phyloP scores from a whole-genome alignment of 2,113 vertebrate genomes.

The Microcebus ravelobensis region DNA sequence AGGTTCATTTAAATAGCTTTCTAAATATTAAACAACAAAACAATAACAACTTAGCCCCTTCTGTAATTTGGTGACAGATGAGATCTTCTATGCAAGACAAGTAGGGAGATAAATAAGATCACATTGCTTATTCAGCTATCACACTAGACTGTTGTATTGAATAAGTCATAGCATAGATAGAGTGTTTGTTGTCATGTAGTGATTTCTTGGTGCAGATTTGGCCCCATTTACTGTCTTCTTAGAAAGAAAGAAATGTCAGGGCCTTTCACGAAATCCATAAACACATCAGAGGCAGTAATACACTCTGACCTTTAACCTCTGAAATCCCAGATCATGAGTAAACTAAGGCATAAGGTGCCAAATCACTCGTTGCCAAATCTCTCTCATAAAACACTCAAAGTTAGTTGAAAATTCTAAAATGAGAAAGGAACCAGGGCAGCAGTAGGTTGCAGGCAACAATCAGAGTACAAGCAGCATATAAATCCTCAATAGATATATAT shows the following conservation, averaged over 20 bases:
- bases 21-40: slow-evolving; percentile 31
- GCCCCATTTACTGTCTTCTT: background rate
- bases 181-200: background rate
- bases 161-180: background rate
- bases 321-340: slow-evolving; percentile 29
- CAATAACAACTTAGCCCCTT: background rate
- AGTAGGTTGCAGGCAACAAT: background rate
- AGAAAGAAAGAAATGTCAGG: slow-evolving; percentile 11
- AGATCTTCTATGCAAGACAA: slow-evolving; percentile 22
- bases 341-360: slow-evolving; percentile 41
- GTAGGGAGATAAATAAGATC: background rate
- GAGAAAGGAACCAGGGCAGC: slow-evolving; percentile 16
- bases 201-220: slow-evolving; percentile 14
- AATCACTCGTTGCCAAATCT: slow-evolving; percentile 29
- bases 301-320: slow-evolving; percentile 44
- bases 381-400: slow-evolving; percentile 41
- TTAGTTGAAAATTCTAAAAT: slow-evolving; percentile 41
- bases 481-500: background rate
- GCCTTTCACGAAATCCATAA: slow-evolving; percentile 51
- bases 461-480: background rate
- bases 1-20: slow-evolving; percentile 31
- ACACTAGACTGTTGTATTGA: background rate
- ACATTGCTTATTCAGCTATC: background rate
- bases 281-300: slow-evolving; percentile 29
- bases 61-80: background rate